Base-by-base conservation (phyloP, 2,797 vertebrate species). In the Spinibarbus caldwelli region DNA sequence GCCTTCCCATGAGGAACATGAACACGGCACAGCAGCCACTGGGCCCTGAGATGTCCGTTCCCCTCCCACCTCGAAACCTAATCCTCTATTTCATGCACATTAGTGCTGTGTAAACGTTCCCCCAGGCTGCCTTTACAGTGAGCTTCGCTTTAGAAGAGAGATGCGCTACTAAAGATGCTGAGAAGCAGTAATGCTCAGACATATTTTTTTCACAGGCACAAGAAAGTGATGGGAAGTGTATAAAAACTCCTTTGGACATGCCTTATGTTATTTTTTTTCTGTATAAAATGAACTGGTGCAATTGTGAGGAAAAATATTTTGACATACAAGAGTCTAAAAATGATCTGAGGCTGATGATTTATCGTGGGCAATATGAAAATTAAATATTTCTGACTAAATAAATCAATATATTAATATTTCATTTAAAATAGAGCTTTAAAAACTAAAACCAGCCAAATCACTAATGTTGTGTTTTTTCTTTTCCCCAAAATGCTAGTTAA, bases 71-170 rank as follows among this genome's bases (percentile, higher is more conserved):
- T 85, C 49, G 26, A 85, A 83, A 77, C 71, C 76, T 88, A 90
- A 90, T 87, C 86, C 87, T 80, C 86, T 78, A 88, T 90, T 89
- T 89, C 89, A 90, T 89, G 89, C 88, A 89, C 86, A 89, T 90
- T 90, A 89, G 86, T 73, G 43, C 88, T 89, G 85, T 88, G 89
- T 90, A 90, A 90, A 89, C 76, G 87, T n/a, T 86, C 71, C 68
- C 84, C 84, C 78, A 64, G 70, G 83, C 84, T 85, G 64, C 59
- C 72, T 62, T 85, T 70, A 83, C 84, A 88, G 89, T 78, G 41
- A 26, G 73, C 43, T 72, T 19, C 8, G 29, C 62, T 84, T 66
- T 41, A 66, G 71, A 67, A 80, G 71, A 81, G 75, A 81, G 71
- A 84, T 85, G 78, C 29, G 73, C 71, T 77, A 9, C 82, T 91